Evolutionary conservation across 2,888 invertebrate species (phyloP).

Genomic region (Tachina grossa): DNA sequence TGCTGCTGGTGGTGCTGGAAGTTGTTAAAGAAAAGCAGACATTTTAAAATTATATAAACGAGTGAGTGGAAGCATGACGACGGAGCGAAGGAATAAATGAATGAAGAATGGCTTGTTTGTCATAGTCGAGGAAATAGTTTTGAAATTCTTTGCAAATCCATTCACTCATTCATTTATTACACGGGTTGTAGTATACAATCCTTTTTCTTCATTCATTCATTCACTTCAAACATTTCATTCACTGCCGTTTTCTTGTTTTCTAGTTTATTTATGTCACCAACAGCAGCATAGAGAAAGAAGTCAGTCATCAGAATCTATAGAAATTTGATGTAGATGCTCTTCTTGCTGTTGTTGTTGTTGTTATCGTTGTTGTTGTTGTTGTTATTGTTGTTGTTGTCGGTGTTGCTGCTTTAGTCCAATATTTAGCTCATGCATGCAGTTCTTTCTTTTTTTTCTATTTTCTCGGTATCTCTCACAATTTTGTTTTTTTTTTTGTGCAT

Average conservation of each 20-base stretch:
- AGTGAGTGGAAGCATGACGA: background rate
- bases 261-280: slow-evolving; percentile 61
- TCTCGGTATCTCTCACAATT: background rate
- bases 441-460: slow-evolving; percentile 14
- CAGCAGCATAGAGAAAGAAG: slow-evolving; percentile 39
- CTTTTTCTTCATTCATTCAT: slow-evolving; percentile 32
- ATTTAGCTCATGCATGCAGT: slow-evolving; percentile 42
- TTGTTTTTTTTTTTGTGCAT: background rate
- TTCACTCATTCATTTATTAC: slow-evolving; percentile 40
- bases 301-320: slow-evolving; percentile 49
- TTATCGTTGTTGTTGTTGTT: background rate
- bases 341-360: background rate
- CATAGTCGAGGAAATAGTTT: slow-evolving; percentile 19
- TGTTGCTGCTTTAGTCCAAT: background rate
- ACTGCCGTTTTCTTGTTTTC: slow-evolving; percentile 35
- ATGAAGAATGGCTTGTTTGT: slow-evolving; percentile 37
- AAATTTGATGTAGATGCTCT: slow-evolving; percentile 32
- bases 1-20: slow-evolving; percentile 20
- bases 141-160: slow-evolving; percentile 41
- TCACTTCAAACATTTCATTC: slow-evolving; percentile 46
- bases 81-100: background rate
- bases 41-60: background rate
- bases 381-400: too few relatives aligned
- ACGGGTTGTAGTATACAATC: slow-evolving; percentile 23
- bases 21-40: slow-evolving; percentile 8